A percentile compares a stretch with the other conserved stretches of the same genome.
These are phyloP conservation scores for Lepidurus apus DNA, from an alignment of 1,140 invertebrate species.

Conservation along the genomic window DNA sequence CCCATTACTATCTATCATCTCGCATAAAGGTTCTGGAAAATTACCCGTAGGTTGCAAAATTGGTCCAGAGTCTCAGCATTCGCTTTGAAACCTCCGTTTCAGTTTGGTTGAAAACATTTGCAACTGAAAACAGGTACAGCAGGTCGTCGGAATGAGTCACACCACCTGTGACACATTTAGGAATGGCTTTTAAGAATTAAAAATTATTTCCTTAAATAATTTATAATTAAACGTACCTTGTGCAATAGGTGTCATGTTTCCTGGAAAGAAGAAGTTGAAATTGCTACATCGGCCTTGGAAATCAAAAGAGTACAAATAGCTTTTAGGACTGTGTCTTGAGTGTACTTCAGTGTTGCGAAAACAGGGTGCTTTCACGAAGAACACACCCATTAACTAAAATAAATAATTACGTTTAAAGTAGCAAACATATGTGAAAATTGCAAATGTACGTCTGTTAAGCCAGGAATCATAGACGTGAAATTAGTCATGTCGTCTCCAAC, in stretches of 20 bases:
- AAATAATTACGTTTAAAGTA: neutral
- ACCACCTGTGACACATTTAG: slow-evolving; percentile 26
- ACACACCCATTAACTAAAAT: slow-evolving; percentile 23
- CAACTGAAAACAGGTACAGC: slow-evolving; percentile 37
- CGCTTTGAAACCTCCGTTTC: slow-evolving; percentile 34
- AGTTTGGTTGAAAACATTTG: slow-evolving; percentile 24
- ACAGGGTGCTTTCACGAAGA: slow-evolving; percentile 31
- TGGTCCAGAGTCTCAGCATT: slow-evolving; percentile 36
- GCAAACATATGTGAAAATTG: too few relatives aligned
- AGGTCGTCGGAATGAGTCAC: slow-evolving; percentile 39
- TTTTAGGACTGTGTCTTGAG: slow-evolving; percentile 24
- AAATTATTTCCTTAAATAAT: neutral
- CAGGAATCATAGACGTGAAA: slow-evolving; percentile 32
- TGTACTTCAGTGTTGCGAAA: slow-evolving; percentile 26
- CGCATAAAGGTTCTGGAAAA: neutral
- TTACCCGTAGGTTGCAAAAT: slow-evolving; percentile 39
- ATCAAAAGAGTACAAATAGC: slow-evolving; percentile 34
- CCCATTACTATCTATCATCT: neutral
- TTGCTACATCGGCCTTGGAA: slow-evolving; percentile 24
- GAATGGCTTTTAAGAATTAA: neutral
- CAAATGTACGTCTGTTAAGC: slow-evolving; percentile 22
- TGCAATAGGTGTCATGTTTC: slow-evolving; percentile 17
- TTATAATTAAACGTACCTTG: slow-evolving; percentile 19
- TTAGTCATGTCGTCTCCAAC: slow-evolving; percentile 24
- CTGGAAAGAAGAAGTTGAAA: slow-evolving; percentile 16